Conservation (phyloP, 2,888 invertebrate species). For the Andrena flavipes region DNA sequence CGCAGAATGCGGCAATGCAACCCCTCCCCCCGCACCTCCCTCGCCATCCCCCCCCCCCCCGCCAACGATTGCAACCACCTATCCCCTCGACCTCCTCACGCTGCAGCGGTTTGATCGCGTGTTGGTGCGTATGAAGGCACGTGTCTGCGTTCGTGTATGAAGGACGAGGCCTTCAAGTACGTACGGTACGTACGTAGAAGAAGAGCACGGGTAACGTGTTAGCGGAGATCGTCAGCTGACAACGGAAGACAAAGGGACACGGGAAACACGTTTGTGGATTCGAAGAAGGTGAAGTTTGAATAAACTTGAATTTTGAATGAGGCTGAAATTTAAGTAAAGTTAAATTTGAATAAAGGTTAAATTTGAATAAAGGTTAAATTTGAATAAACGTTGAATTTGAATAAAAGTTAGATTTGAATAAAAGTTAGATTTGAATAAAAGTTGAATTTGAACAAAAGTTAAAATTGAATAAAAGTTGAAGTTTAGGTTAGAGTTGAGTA, state of each 20-base stretch:
- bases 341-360: no score
- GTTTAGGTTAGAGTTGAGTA: no score
- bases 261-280: not conserved
- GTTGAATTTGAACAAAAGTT: no score
- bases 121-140: conserved; percentile 30
- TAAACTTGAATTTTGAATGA: no score
- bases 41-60: not conserved
- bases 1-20: conserved; percentile 69
- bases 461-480: no score
- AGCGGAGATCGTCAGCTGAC: conserved; percentile 73
- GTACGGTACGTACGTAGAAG: conserved; percentile 44
- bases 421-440: no score
- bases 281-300: not conserved
- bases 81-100: not conserved
- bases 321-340: no score
- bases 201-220: conserved; percentile 32
- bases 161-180: conserved; percentile 77
- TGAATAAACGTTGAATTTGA: no score
- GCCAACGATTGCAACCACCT: not conserved
- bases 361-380: no score
- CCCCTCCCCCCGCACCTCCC: not conserved
- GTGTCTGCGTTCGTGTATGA: conserved; percentile 60
- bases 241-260: conserved; percentile 53
- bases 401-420: no score
- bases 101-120: conserved; percentile 29